Evolutionary conservation across 1,140 invertebrate species (phyloP), one percentile per base, ranked within the genome.

Genomic region (Eubasilissa regina): DNA sequence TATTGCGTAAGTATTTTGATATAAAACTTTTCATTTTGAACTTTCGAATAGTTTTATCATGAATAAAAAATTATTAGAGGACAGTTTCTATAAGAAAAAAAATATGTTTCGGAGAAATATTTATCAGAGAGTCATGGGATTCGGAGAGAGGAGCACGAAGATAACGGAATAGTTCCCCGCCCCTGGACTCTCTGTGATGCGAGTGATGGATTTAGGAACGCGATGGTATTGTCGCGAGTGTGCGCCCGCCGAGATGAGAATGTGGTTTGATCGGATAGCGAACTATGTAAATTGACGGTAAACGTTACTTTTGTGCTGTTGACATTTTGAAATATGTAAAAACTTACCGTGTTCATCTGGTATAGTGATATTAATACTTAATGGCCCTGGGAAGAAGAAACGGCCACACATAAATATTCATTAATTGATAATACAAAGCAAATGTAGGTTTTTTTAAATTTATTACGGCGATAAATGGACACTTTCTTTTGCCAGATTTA

Each of bases 301-400:
- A 55, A 75, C 15, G 53, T 75, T 72, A 72, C 53, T 72, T 74
- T 75, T 75, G 51, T 75, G 35, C 51, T 45, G 72, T 75, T 75
- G 72, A 75, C 72, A 75, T 75, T 75, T 75, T 75, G 72, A 75
- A 75, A 75, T 75, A 73, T 73, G 70, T 73, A 73, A 55, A 68
- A 72, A 72, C 53, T 15, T 51, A 21, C 68, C 45, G 47, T 43
- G 47, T 21, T 13, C 48, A 53, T 72, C 62, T 11, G 62, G 43
- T 66, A 44, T 13, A 45, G 68, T 43, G 45, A 13, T 51, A 51
- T 51, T 72, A 48, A 53, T 72, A 21, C 68, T 43, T 72, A 72
- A 53, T 72, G 68, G 68, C 68, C n/a, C 68, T 17, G 68, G 53
- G 68, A 72, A 72, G 51, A 72, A 9, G 45, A 72, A 72, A 72